Evolutionary conservation across 2,797 vertebrate genomes (phyloP).

Genomic region (Yasuhikotakia modesta): DNA sequence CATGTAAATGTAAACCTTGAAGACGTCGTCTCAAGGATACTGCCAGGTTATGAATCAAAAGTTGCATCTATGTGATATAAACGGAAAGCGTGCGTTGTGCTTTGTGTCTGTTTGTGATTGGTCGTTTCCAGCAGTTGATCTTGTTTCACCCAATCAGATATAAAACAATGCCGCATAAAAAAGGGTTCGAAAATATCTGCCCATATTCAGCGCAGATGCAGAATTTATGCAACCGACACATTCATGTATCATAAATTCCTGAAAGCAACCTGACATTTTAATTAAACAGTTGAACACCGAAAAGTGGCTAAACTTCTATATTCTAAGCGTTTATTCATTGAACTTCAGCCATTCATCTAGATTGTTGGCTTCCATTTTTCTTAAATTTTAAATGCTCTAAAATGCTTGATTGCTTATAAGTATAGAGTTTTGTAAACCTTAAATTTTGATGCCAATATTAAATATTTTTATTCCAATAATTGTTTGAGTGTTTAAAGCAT

Average conservation of each 20-base stretch:
- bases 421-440: background rate
- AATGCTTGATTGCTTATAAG: background rate
- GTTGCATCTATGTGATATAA: background rate
- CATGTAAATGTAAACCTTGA: background rate
- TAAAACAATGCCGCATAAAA: background rate
- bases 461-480: too few relatives aligned
- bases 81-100: slow-evolving; percentile 34
- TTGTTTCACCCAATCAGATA: slow-evolving; percentile 47
- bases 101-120: slow-evolving; percentile 68
- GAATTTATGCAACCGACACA: too few relatives aligned
- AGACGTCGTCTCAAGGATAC: background rate
- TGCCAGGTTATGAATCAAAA: background rate
- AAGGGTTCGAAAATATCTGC: background rate
- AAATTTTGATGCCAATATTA: background rate
- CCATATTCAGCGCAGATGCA: too few relatives aligned
- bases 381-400: background rate
- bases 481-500: too few relatives aligned
- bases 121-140: background rate
- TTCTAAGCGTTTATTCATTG: too few relatives aligned
- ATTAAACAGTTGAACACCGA: too few relatives aligned
- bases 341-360: too few relatives aligned
- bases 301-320: too few relatives aligned
- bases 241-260: too few relatives aligned
- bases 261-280: too few relatives aligned
- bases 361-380: too few relatives aligned